Conservation (phyloP, 2,888 invertebrate species). For the Oeneis ivallda region DNA sequence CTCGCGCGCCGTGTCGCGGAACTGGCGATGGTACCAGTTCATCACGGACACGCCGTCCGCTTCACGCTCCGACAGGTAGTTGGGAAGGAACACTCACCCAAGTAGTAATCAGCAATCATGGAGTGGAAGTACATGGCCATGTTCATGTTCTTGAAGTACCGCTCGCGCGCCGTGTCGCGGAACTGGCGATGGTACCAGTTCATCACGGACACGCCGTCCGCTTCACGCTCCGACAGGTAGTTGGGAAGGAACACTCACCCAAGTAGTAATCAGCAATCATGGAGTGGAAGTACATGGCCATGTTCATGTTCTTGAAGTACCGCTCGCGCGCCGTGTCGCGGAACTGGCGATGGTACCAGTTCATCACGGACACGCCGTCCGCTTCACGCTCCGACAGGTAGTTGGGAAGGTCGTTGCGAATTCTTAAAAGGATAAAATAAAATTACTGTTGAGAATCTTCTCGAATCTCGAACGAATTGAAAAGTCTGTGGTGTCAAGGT, state of each 20-base stretch:
- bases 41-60: slow-evolving; percentile 99
- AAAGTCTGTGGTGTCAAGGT: too few relatives aligned
- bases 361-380: slow-evolving; percentile 98
- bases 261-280: slow-evolving; percentile 99
- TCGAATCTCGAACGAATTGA: too few relatives aligned
- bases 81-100: slow-evolving; percentile 85
- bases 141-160: slow-evolving; percentile 98
- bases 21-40: slow-evolving; percentile 99
- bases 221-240: slow-evolving; percentile 98
- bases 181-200: slow-evolving; percentile 99
- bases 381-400: slow-evolving; percentile 98
- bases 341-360: slow-evolving; percentile 99
- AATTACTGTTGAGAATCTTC: background rate
- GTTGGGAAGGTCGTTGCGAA: slow-evolving; percentile 97
- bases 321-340: slow-evolving; percentile 95
- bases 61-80: slow-evolving; percentile 97
- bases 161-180: slow-evolving; percentile 94
- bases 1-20: slow-evolving; percentile 95
- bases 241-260: slow-evolving; percentile 83
- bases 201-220: slow-evolving; percentile 98
- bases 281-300: slow-evolving; percentile 98
- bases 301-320: slow-evolving; percentile 98
- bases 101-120: slow-evolving; percentile 98
- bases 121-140: slow-evolving; percentile 98
- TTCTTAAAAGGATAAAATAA: slow-evolving; percentile 74